Evolutionary conservation across 2,888 invertebrate species (phyloP), one percentile per base, ranked within the genome.

Genomic region (Ernsta delagoae): DNA sequence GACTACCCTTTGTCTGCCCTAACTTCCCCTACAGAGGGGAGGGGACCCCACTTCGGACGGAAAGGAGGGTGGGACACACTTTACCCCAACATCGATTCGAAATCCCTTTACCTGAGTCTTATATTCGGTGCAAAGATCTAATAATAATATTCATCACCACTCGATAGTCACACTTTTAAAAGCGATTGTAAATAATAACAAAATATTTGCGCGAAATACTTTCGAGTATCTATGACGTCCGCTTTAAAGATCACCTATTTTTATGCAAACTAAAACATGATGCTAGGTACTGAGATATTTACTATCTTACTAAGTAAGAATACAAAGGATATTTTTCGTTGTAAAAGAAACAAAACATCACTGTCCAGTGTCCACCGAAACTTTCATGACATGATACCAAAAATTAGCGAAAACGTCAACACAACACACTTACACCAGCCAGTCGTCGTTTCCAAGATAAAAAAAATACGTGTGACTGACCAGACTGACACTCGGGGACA

Each of bases 1-100:
- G 89, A 88, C 87, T 90, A 90, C 92, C 92, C 92, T 92, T 91
- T 92, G 92, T 77, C 76, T 88, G 83, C 89, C 89, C 86, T 83
- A 83, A 85, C 87, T 85, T 88, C 89, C 89, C 90, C 84, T 87
- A 87, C 79, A 79, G 83, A 87, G 86, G 90, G 90, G 91, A 88
- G 91, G 91, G 87, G 83, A 88, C 89, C 92, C 92, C 92, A 89
- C 88, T 90, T 84, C 83, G 79, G 76, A 81, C 81, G 83, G 83
- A 82, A 83, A 85, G 83, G 86, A 86, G 91, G 90, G 90, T 88
- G 87, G 87, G 85, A 83, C 83, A 71, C 82, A 81, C 84, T 84
- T 83, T 83, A 82, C 84, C 85, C 82, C 76, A 82, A 72, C 88
- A 88, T 87, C 80, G 88, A 87, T 84, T 86, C 82, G 81, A 83